Base-by-base conservation (phyloP, 2,888 invertebrate genomes). In the Cremastinae sp. region DNA sequence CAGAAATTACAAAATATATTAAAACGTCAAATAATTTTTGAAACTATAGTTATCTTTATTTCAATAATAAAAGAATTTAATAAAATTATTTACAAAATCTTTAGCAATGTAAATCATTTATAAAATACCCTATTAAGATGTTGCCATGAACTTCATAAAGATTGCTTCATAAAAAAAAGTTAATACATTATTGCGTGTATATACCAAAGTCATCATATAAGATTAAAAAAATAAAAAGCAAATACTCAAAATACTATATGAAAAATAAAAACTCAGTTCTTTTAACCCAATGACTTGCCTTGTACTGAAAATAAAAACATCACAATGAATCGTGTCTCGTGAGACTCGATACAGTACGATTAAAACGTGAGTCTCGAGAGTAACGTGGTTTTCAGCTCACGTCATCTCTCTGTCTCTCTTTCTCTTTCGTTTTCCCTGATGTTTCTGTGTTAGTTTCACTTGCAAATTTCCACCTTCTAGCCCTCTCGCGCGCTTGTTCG, bases 391-490 rank as follows among this genome's bases (percentile, higher is more conserved):
- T 66, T 66, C 59, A 56, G 38, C 22, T 14, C 66, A 61, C 65
- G 61, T 74, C 61, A 56, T 47, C 47, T 58, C 10, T 12, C 9
- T 51, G 3, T 22, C 51, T 22, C 22, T 20, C 51, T 51, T 12
- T 0, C 22, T 22, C 22, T 51, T 28, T 5, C 28, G 2, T 10
- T 51, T 9, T 54, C 12, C 22, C 49, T 16, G 38, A 9, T 10
- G 72, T 47, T 20, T 20, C 49, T 41, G 14, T 56, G 66, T 51
- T 70, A 51, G 43, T 58, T 75, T 75, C 49, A 73, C 78, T 49
- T 76, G 75, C 65, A 76, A 73, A 76, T 73, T 72, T 65, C 16
- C 28, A 69, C 61, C 51, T 68, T 41, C 62, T 18, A 56, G 53
- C 47, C 28, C 53, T 9, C 14, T 18, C 34, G 16, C 16, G 16